These are phyloP conservation scores for Macquaria ambigua DNA, from an alignment of 2,113 vertebrate species.

Conservation along the genomic window DNA sequence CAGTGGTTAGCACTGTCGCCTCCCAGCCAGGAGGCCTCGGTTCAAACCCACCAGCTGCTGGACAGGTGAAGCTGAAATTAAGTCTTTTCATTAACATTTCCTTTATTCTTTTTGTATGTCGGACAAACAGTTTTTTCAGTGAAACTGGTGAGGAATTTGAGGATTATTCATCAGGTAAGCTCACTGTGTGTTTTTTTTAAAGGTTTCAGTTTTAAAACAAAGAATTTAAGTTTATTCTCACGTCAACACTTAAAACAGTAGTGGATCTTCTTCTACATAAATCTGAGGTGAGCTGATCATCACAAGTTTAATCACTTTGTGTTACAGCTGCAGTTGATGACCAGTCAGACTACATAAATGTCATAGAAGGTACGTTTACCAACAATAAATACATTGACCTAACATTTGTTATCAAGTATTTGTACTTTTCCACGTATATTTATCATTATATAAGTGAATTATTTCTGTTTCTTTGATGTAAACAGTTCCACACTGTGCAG, in stretches of 20 bases:
- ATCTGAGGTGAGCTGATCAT: background rate
- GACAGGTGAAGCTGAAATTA: too few relatives aligned
- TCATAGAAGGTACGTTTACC: conserved; percentile 16
- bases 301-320: background rate
- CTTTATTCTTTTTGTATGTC: too few relatives aligned
- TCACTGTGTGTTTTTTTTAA: background rate
- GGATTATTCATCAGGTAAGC: conserved; percentile 15
- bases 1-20: too few relatives aligned
- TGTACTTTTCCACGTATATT: background rate
- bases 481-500: background rate
- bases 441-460: background rate
- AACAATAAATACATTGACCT: background rate
- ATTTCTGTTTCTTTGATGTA: background rate
- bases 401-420: background rate
- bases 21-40: too few relatives aligned
- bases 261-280: background rate
- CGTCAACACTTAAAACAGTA: background rate
- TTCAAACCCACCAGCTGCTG: too few relatives aligned
- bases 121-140: too few relatives aligned
- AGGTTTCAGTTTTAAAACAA: background rate
- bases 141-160: background rate
- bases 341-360: conserved; percentile 17
- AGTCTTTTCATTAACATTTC: too few relatives aligned
- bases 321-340: background rate
- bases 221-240: background rate